Evolutionary conservation across 2,888 invertebrate species (phyloP), one percentile per base, ranked within the genome.

Genomic region (Isoperla grammatica): DNA sequence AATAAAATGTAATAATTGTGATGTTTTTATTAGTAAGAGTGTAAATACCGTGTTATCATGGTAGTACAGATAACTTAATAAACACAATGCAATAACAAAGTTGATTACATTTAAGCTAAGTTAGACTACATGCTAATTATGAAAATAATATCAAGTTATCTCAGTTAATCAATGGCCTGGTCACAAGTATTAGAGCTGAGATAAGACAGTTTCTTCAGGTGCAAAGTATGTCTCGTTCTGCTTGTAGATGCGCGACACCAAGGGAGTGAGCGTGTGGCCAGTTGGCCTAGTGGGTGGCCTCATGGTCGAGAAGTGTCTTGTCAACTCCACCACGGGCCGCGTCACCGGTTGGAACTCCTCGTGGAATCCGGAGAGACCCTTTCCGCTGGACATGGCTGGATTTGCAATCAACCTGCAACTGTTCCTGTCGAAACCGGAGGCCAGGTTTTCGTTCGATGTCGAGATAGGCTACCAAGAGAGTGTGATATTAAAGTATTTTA

Each of bases 361-460:
- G 1, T 98, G 95, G 92, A 87, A 89, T 69, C 89, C 95, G 0
- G 86, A 92, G 67, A 79, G 98, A 62, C 88, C 90, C 0, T 99
- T 97, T 78, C 95, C 98, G 0, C 85, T 96, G 39, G 98, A 99
- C 71, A 99, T 99, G 98, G 98, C 98, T 0, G 96, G 94, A 0
- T 97, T 96, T 71, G 95, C 90, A 6, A 86, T 95, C 42, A 92
- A 91, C 71, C 76, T 90, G 1, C 83, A 85, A 15, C 75, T 91
- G 58, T 79, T 95, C 48, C 74, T 89, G 3, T 78, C 83, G 15
- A 82, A 86, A 68, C 83, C 86, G 0, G 80, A 87, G 40, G 91
- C 90, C 0, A 76, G 78, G 63, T 95, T 99, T 74, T 87, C 89
- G 0, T 88, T 88, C 69, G 85, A 88, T 66, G 91, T 92, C 61